Evolutionary conservation across 2,113 vertebrate genomes (phyloP), one percentile per base, ranked within the genome.

Genomic region (Verasper variegatus): DNA sequence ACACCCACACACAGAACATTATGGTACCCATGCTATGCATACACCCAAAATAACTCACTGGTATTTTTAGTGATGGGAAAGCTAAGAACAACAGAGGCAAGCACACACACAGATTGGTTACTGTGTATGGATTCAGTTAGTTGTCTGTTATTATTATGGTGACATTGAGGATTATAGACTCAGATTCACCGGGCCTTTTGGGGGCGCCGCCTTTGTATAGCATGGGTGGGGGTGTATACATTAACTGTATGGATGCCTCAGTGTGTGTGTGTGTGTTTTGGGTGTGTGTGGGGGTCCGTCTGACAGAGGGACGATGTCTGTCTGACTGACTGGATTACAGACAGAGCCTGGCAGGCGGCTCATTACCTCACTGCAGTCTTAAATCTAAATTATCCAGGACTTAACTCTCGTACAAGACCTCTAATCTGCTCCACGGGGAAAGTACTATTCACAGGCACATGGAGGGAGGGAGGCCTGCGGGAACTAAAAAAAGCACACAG

Each of bases 341-440:
- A 67, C 77, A 63, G 81, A 45, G 90, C 73, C 84, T 80, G 64
- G 80, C 82, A 88, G 88, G 86, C 87, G 84, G 87, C 91, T 93
- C 89, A 88, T 90, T 94, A 93, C 91, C 89, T 92, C 88, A 87
- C 86, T 91, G 85, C 72, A 92, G 88, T 85, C 88, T 89, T 88
- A 91, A 92, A 81, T 93, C 92, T 91, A 92, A 94, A 92, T 93
- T 87, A 94, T 91, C 89, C 76, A 84, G 76, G 88, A 91, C 69
- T 92, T 93, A 92, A 86, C 78, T 82, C 88, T 86, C 55, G 59
- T 79, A 86, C 84, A 91, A 83, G 79, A 89, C 87, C 85, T 92
- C 67, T 93, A 93, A 94, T 94, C 91, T 93, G 86, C 88, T 86
- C 77, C 87, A 75, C 14, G 68, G 89, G 89, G 91, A 92, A 89